Evolutionary conservation across 2,888 invertebrate genomes (phyloP).

Genomic region (Caenorhabditis imperialis): DNA sequence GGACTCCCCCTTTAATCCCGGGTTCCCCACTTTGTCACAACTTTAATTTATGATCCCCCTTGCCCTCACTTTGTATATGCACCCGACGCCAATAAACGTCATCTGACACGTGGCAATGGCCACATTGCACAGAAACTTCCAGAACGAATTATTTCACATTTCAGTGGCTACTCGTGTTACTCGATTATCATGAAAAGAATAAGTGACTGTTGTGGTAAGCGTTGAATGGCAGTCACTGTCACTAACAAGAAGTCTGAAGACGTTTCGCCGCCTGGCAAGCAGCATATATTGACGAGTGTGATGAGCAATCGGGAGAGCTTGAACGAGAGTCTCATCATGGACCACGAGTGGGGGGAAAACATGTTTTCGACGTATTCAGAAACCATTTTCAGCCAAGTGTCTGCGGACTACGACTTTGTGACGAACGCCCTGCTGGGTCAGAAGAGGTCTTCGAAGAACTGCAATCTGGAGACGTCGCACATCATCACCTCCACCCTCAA

Average conservation of each 20-base stretch:
- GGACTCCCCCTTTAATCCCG: too few species aligned
- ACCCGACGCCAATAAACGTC: too few species aligned
- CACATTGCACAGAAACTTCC: too few species aligned
- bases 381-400: constrained; percentile 28
- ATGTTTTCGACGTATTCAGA: too few species aligned
- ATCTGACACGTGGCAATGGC: too few species aligned
- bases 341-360: constrained; percentile 29
- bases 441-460: constrained; percentile 36
- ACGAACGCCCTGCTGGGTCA: not conserved
- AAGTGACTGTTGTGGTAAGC: constrained; percentile 39
- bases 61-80: too few species aligned
- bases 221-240: not conserved
- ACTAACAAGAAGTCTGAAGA: constrained; percentile 10
- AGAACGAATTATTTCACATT: not conserved
- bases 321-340: constrained; percentile 46
- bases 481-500: constrained; percentile 28
- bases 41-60: too few species aligned
- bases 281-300: constrained; percentile 35
- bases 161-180: constrained; percentile 10
- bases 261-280: constrained; percentile 38
- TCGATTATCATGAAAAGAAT: constrained; percentile 36
- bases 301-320: constrained; percentile 44
- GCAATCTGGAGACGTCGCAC: constrained; percentile 18
- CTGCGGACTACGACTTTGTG: constrained; percentile 36
- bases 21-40: too few species aligned